Base-by-base conservation (phyloP, 2,113 vertebrate species). In the Calidris pygmaea region DNA sequence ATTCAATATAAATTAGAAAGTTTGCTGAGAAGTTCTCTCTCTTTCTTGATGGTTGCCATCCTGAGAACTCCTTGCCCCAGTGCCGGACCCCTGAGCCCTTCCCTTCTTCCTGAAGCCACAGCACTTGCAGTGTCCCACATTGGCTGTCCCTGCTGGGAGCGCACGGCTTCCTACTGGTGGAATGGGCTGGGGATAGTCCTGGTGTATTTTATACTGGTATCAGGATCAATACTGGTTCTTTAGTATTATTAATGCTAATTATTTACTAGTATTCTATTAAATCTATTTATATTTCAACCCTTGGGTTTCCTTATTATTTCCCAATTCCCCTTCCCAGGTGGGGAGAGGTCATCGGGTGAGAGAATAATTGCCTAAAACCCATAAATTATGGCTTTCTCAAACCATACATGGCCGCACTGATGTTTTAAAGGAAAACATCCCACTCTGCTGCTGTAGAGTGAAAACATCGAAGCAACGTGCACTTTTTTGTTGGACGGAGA, bases 341-440 rank as follows among this genome's bases (percentile, higher is more conserved):
- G 29, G 53, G 53, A 30, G 29, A 21, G n/a, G 14, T 59, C 58
- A 59, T 23, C 6, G 34, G 56, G 34, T 35, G 58, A 35, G 13
- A 14, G 34, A 59, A 35, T 10, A n/a, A 35, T 59, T 22, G 56
- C 3, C 58, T n/a, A 23, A 35, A 35, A 6, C 5, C 34, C 14
- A 59, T 35, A 59, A 59, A 59, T 14, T n/a, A 21, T 35, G 58
- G 34, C 5, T 59, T 23, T 34, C 58, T 59, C 58, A 59, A n/a
- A 59, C 32, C 34, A 15, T 59, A n/a, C 58, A 26, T 1, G 3
- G 13, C 4, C 1, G 3, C 27, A 4, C 6, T 3, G 12, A n/a
- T 8, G 52, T 3, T 67, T 62, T 18, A 7, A 34, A 89, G 30
- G 56, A 35, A 58, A 90, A 88, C 75, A n/a, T 30, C 53, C 37